Evolutionary conservation across 23 tunicate genomes (phyloP).

Genomic region (Pegea sp.): DNA sequence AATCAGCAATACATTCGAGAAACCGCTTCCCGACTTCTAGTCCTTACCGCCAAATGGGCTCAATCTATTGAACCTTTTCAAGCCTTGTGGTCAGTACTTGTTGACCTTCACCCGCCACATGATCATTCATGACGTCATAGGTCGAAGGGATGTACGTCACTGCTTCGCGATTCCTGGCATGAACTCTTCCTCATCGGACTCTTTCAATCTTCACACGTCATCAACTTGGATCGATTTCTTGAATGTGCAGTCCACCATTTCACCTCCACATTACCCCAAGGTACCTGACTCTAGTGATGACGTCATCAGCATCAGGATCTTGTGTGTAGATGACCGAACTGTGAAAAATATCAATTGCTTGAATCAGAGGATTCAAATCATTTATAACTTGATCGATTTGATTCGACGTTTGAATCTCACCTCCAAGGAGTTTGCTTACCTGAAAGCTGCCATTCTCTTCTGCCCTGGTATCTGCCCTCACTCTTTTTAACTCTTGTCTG

Average conservation of each 20-base stretch:
- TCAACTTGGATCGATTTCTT: conserved; percentile 35
- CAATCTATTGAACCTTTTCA: conserved; percentile 66
- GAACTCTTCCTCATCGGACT: conserved; percentile 57
- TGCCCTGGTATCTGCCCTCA: conserved; percentile 94
- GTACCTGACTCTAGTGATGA: too few species aligned
- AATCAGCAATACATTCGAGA: conserved; percentile 67
- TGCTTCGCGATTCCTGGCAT: conserved; percentile 73
- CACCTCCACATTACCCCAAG: conserved; percentile 18
- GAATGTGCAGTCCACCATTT: conserved; percentile 32
- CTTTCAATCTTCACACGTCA: conserved; percentile 32
- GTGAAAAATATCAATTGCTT: too few species aligned
- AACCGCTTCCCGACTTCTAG: conserved; percentile 70
- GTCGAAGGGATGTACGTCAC: conserved; percentile 44
- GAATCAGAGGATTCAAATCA: too few species aligned
- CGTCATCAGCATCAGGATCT: too few species aligned
- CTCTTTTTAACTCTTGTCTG: too few species aligned
- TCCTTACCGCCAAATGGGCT: conserved; percentile 83
- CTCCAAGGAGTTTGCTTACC: conserved; percentile 56
- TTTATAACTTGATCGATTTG: too few species aligned
- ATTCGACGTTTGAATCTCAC: too few species aligned
- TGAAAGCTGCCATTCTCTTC: conserved; percentile 39
- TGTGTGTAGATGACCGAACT: too few species aligned
- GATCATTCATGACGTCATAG: conserved; percentile 2
- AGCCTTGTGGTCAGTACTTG: conserved; percentile 22
- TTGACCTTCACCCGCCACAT: neutral